Evolutionary conservation across 2,888 invertebrate genomes (phyloP).

Genomic region (Caenorhabditis afra): DNA sequence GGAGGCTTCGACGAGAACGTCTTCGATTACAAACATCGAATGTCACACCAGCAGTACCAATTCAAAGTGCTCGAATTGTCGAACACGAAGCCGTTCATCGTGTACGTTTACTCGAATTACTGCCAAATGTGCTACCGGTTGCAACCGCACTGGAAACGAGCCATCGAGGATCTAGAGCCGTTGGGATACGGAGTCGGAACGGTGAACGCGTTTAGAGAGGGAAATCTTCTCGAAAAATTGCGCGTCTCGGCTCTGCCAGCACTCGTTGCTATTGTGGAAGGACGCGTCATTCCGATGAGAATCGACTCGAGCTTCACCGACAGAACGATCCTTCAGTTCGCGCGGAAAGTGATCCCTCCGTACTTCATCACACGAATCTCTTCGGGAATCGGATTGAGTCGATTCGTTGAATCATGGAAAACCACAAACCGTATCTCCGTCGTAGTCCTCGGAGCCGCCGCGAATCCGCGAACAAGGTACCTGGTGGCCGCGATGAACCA

Average conservation of each 20-base stretch:
- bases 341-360: slow-evolving; percentile 80
- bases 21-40: slow-evolving; percentile 73
- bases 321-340: slow-evolving; percentile 80
- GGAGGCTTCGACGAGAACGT: slow-evolving; percentile 53
- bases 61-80: slow-evolving; percentile 70
- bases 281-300: slow-evolving; percentile 80
- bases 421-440: slow-evolving; percentile 76
- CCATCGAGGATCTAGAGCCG: slow-evolving; percentile 81
- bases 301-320: slow-evolving; percentile 67
- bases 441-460: slow-evolving; percentile 73
- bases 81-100: slow-evolving; percentile 81
- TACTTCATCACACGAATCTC: slow-evolving; percentile 69
- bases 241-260: slow-evolving; percentile 81
- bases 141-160: slow-evolving; percentile 81
- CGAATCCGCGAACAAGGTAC: slow-evolving; percentile 75
- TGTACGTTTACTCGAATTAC: slow-evolving; percentile 82
- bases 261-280: slow-evolving; percentile 81
- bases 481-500: slow-evolving; percentile 77
- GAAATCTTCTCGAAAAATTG: slow-evolving; percentile 80
- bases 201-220: slow-evolving; percentile 81
- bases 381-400: slow-evolving; percentile 64
- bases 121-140: slow-evolving; percentile 82
- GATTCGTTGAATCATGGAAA: slow-evolving; percentile 77
- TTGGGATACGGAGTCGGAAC: slow-evolving; percentile 82
- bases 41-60: slow-evolving; percentile 69